Evolutionary conservation across 64 coral and sea anemone species (phyloP).

Genomic region (Stylophora pistillata): DNA sequence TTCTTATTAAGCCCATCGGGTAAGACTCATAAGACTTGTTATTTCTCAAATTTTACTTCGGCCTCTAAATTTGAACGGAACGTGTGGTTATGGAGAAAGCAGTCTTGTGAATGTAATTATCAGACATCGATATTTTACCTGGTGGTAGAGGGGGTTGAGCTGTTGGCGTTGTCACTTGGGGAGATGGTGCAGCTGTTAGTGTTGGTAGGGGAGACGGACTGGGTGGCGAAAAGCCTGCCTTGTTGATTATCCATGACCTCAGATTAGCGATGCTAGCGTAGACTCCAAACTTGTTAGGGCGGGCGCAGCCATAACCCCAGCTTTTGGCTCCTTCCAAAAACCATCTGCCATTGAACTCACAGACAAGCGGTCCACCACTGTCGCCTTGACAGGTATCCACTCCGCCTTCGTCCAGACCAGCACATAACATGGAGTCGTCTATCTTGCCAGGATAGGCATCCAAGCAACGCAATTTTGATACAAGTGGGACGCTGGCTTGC

Average conservation of each 20-base stretch:
- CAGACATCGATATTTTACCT: background rate
- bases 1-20: too few relatives aligned
- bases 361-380: slow-evolving; percentile 12
- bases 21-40: too few relatives aligned
- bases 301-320: background rate
- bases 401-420: background rate
- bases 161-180: background rate
- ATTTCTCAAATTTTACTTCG: too few relatives aligned
- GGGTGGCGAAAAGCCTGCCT: background rate
- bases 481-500: slow-evolving; percentile 18
- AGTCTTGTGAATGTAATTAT: too few relatives aligned
- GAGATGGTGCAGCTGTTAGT: background rate
- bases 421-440: background rate
- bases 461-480: slow-evolving; percentile 2
- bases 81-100: too few relatives aligned
- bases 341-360: slow-evolving; percentile 6
- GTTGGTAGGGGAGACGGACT: background rate
- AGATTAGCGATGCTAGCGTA: background rate
- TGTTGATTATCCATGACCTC: background rate
- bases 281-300: slow-evolving; percentile 18
- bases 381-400: slow-evolving; percentile 5
- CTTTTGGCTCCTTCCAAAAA: background rate
- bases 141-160: background rate
- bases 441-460: background rate
- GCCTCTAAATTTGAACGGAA: too few relatives aligned